Base-by-base conservation (phyloP, 2,888 invertebrate species). In the Andrena fulva region DNA sequence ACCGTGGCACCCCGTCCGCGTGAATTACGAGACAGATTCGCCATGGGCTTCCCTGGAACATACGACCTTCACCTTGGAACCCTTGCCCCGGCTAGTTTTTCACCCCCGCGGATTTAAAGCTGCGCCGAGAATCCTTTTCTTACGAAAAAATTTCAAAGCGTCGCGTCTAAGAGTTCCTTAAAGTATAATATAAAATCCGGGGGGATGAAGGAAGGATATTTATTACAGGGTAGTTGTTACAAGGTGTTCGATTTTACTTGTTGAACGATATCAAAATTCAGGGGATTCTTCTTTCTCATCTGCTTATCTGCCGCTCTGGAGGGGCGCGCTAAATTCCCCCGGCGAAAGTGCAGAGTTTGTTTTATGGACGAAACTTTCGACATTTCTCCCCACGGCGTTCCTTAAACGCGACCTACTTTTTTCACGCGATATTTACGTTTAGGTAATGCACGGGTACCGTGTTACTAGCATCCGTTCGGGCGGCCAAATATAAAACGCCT, bases 361-460 rank as follows among this genome's bases (percentile, higher is more conserved):
- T 52, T 52, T 52, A 52, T 20, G 52, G 35, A 27, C 1, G 2
- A 31, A 59, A 8, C 29, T 8, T 42, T 10, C 10, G 24, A 67
- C 67, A 33, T 10, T 60, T 60, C 50, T 68, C 60, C 1, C 16
- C 10, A 1, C 27, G 8, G 50, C 24, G 27, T 20, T 24, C 48
- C 48, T 75, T 75, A 75, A 75, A 75, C n/a, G 52, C 48, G 72
- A 33, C 72, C 77, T 63, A 71, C n/a, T 77, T 77, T 48, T 56
- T n/a, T 27, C 20, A 20, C 54, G 54, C 52, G 1, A 24, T 42
- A 70, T 56, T 71, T 71, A 67, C 48, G 24, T 67, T 42, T 42
- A 56, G 54, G 71, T 54, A 54, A 70, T 24, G 54, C 16, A 70
- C 35, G 62, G 62, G 63, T 31, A 42, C 35, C 42, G 59, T 33